phyloP scores from a whole-genome alignment of 2,888 invertebrate species.

The Euzetes globulus region DNA sequence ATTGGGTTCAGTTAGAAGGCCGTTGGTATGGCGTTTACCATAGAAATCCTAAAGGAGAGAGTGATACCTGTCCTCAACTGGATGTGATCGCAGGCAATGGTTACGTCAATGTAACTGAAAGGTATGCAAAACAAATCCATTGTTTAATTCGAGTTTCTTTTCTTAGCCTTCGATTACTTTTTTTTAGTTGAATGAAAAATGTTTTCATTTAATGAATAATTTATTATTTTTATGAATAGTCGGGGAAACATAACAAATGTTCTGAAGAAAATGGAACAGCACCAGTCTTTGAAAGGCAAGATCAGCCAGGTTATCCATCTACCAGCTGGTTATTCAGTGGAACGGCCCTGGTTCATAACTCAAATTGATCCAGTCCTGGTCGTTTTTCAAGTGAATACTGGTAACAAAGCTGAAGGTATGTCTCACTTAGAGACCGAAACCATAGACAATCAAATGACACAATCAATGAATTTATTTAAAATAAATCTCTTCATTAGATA shows the following conservation, averaged over 20 bases:
- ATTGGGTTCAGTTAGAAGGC: background rate
- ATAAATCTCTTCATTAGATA: background rate
- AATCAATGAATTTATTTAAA: background rate
- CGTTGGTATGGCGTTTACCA: constrained; percentile 6
- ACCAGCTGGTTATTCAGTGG: background rate
- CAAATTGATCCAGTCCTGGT: background rate
- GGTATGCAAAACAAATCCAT: background rate
- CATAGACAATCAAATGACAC: background rate
- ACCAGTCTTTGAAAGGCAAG: background rate
- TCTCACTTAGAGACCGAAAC: background rate
- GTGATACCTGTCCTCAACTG: background rate
- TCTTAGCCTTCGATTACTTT: too few relatives aligned
- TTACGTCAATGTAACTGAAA: background rate
- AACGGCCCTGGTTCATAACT: background rate
- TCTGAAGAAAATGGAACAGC: background rate
- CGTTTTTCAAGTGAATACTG: background rate
- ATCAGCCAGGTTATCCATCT: background rate
- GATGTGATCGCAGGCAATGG: background rate
- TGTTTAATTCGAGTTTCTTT: too few relatives aligned
- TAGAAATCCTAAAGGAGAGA: background rate
- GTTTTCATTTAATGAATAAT: background rate
- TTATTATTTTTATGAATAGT: background rate
- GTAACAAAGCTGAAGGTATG: background rate
- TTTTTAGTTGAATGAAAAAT: too few relatives aligned
- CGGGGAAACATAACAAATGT: background rate